A percentile compares a stretch with the other conserved stretches of the same genome.
Conservation (phyloP, 1,140 invertebrate species). For the Drosophila insularis region DNA sequence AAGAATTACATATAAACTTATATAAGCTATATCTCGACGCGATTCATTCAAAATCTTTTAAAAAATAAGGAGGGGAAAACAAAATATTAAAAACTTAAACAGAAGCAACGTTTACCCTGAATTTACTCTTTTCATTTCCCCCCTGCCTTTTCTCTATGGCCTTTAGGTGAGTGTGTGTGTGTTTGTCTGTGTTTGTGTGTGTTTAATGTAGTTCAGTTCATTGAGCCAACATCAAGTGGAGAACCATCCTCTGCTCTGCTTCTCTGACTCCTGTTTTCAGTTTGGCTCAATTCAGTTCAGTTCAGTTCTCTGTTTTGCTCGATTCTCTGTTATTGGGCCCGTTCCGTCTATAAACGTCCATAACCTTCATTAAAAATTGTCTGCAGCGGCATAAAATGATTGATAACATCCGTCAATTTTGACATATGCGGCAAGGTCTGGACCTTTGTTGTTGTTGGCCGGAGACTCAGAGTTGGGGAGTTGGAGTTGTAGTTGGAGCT, state of each 20-base stretch:
- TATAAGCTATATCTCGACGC: not conserved
- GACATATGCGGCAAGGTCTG: conserved; percentile 72
- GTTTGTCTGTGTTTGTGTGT: not conserved
- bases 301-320: not conserved
- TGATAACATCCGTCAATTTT: conserved; percentile 82
- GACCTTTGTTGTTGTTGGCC: conserved; percentile 19
- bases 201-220: conserved; percentile 32
- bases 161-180: not conserved
- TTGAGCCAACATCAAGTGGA: conserved; percentile 36
- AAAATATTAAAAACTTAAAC: not conserved
- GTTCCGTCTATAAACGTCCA: conserved; percentile 73
- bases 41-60: not conserved
- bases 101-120: conserved; percentile 42
- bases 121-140: conserved; percentile 20
- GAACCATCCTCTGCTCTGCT: conserved; percentile 1
- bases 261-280: not conserved
- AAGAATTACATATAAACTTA: too few species aligned
- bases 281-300: conserved; percentile 21
- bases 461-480: not conserved
- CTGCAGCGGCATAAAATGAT: conserved; percentile 79
- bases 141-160: not conserved
- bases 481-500: not conserved
- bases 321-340: conserved; percentile 13
- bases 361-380: conserved; percentile 80
- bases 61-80: not conserved